Evolutionary conservation across 2,113 vertebrate genomes (phyloP), one percentile per base, ranked within the genome.

Genomic region (Danio rerio): DNA sequence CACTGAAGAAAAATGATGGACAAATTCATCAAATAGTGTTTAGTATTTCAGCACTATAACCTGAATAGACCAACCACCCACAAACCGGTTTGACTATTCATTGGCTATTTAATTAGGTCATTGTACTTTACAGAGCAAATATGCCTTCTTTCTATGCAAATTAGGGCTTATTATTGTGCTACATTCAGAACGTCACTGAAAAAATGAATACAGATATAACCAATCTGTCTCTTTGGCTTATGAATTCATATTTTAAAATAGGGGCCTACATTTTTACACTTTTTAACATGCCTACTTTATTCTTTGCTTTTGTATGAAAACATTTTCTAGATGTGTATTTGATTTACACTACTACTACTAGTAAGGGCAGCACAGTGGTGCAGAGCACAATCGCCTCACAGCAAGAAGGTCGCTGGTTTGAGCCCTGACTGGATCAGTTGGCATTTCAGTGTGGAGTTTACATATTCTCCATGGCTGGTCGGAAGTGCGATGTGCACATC

Each of bases 121-220:
- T 43, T 63, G 61, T 63, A 63, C 13, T 65, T 65, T 65, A 42
- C 62, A 63, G 61, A 63, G 61, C 3, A 65, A 65, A 42, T 65
- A 4, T 65, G 1, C 31, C 18, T 40, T 16, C 61, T 63, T 31
- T 12, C 31, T 16, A 16, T 65, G 31, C 16, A 65, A 65, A 65
- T 16, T 43, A 16, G 31, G 62, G 31, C 12, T 65, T 65, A 65
- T 65, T 65, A 20, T 59, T 42, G 62, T 42, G 13, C 13, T 13
- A 65, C 42, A 43, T 65, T 65, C 7, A 42, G 31, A 15, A 42
- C 15, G 13, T 15, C 31, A 65, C 40, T 42, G 52, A 53, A 53
- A 53, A 53, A 6, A 16, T 15, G 16, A 55, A n/a, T 65, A 65
- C 43, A 16, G 18, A 71, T 31, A 31, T 12, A 21, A 70, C 68